Conservation (phyloP, 2,797 vertebrate genomes). For the Tadarida brasiliensis region DNA sequence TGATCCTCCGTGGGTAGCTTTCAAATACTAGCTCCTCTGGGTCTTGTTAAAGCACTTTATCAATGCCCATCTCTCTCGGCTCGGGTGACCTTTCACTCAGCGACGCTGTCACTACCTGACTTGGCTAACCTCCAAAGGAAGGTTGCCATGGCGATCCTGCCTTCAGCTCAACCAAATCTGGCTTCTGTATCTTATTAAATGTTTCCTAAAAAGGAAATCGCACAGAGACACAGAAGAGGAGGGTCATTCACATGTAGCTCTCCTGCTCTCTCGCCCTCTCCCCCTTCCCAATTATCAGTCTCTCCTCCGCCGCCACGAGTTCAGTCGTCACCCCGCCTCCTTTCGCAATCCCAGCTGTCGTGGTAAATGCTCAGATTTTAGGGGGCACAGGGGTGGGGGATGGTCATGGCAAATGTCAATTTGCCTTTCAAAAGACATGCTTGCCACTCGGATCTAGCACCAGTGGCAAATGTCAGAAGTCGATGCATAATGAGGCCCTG, state of each 20-base stretch:
- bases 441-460: conserved; percentile 72
- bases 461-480: conserved; percentile 81
- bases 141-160: conserved; percentile 89
- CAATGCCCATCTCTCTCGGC: conserved; percentile 84
- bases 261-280: neutral
- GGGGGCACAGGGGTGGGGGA: neutral
- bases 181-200: conserved; percentile 88
- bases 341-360: neutral
- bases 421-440: conserved; percentile 81
- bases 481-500: conserved; percentile 81
- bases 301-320: too few relatives aligned
- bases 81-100: conserved; percentile 88
- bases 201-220: conserved; percentile 82
- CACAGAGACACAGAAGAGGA: conserved; percentile 30
- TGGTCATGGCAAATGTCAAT: conserved; percentile 79
- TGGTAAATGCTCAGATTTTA: conserved; percentile 62
- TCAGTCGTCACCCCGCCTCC: neutral
- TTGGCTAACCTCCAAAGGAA: conserved; percentile 87
- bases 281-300: neutral
- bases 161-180: conserved; percentile 65
- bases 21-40: conserved; percentile 83
- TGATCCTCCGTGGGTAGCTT: conserved; percentile 72
- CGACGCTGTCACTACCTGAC: conserved; percentile 87
- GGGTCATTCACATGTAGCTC: neutral
- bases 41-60: conserved; percentile 88